phyloP scores from a whole-genome alignment of 2,797 vertebrate species.

The Danio tinwini region DNA sequence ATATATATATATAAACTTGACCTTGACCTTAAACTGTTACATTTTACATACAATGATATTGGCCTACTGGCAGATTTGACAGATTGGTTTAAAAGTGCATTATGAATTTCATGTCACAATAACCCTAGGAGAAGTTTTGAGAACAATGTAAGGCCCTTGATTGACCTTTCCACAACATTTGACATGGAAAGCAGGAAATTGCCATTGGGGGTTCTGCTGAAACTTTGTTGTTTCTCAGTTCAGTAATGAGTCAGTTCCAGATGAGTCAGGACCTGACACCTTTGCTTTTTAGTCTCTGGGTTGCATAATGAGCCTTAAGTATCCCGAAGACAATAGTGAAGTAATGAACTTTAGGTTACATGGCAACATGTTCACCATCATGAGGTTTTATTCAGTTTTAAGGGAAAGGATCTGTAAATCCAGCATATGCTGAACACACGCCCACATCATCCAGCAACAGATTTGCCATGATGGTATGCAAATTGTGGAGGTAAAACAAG shows the following conservation, averaged over 20 bases:
- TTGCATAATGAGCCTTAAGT: constrained; percentile 12
- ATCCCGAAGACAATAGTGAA: background rate
- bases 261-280: constrained; percentile 1
- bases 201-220: background rate
- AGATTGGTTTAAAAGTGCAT: background rate
- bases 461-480: background rate
- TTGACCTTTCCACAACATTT: background rate
- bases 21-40: no score
- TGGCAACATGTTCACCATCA: constrained; percentile 2
- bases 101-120: background rate
- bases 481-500: background rate
- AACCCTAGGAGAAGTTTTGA: background rate
- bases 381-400: background rate
- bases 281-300: constrained; percentile 6
- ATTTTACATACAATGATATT: no score
- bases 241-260: constrained; percentile 6
- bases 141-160: background rate
- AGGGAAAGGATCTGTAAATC: background rate
- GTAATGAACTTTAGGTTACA: background rate
- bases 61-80: background rate
- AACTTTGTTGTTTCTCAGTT: constrained; percentile 8
- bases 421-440: constrained; percentile 2
- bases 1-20: no score
- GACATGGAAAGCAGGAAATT: background rate
- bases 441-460: constrained; percentile 22